Percentiles rank a stretch among this genome's conserved stretches.
These are phyloP conservation scores for Tineola bisselliella DNA, from an alignment of 2,888 invertebrate genomes.

Conservation along the genomic window DNA sequence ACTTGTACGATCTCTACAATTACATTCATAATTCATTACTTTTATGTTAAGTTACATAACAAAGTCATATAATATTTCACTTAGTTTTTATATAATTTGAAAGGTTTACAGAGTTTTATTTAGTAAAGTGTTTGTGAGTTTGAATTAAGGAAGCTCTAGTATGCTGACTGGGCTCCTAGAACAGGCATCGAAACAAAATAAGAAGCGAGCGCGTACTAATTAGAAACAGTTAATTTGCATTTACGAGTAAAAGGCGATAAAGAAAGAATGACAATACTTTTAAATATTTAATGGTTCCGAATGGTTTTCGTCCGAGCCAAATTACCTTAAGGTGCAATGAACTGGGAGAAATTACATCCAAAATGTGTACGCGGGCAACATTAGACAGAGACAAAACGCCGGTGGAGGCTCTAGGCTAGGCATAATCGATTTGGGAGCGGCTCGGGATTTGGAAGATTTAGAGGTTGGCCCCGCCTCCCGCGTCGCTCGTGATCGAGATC, in stretches of 20 bases:
- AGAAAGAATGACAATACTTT: background rate
- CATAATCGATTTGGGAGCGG: constrained; percentile 58
- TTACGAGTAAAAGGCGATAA: background rate
- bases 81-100: too few relatives aligned
- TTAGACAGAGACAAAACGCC: constrained; percentile 57
- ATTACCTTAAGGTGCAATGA: constrained; percentile 46
- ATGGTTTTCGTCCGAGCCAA: constrained; percentile 5
- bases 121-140: too few relatives aligned
- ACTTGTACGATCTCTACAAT: too few relatives aligned
- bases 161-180: too few relatives aligned
- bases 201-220: background rate
- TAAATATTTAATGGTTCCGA: background rate
- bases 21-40: too few relatives aligned
- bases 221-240: background rate
- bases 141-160: too few relatives aligned
- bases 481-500: constrained; percentile 42
- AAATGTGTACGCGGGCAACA: constrained; percentile 47
- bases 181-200: too few relatives aligned
- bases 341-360: constrained; percentile 50
- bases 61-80: too few relatives aligned
- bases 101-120: too few relatives aligned
- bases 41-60: too few relatives aligned
- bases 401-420: constrained; percentile 44
- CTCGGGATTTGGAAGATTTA: constrained; percentile 42
- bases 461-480: constrained; percentile 39